Evolutionary conservation across 2,888 invertebrate genomes (phyloP).

Genomic region (Abscondita cerata): DNA sequence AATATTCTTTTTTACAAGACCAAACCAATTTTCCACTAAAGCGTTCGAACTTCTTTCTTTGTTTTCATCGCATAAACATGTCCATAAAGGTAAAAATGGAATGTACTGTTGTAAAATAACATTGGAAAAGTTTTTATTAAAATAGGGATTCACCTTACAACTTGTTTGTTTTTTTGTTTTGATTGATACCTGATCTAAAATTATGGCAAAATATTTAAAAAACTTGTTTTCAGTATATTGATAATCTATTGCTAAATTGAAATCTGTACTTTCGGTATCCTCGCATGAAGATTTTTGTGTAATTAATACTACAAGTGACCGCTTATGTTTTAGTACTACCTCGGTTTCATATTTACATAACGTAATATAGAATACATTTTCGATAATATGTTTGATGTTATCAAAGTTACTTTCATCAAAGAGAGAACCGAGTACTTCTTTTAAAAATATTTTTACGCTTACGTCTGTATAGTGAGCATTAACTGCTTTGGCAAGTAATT

Average conservation of each 20-base stretch:
- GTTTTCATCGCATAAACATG: background rate
- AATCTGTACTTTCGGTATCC: too few species aligned
- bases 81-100: background rate
- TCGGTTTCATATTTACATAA: too few species aligned
- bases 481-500: constrained; percentile 9
- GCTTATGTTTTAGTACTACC: background rate
- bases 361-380: too few species aligned
- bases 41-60: background rate
- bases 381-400: background rate
- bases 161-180: background rate
- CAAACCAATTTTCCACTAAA: constrained; percentile 4
- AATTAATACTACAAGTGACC: background rate
- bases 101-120: background rate
- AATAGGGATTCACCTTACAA: background rate
- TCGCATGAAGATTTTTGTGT: background rate
- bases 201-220: background rate
- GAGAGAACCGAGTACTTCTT: background rate
- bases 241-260: too few species aligned
- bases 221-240: background rate
- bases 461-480: background rate
- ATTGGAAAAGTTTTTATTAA: background rate
- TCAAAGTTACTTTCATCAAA: too few species aligned
- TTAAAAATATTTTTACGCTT: background rate
- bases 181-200: background rate
- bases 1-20: background rate